Conservation (phyloP, 2,797 vertebrate genomes). For the Bryconaethiops microstoma region DNA sequence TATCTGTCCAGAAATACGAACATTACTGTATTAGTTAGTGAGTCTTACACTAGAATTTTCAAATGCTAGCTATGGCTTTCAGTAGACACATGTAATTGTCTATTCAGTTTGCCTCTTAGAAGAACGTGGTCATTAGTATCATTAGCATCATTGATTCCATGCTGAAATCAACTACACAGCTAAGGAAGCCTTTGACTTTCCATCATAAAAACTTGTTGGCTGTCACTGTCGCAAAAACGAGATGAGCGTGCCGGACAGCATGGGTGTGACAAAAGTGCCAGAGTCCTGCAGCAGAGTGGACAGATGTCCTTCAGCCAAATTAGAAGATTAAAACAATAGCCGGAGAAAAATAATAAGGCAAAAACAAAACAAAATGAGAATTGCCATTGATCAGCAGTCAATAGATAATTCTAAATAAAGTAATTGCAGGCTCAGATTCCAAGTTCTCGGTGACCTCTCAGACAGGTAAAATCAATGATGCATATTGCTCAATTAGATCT, state of each 20-base stretch:
- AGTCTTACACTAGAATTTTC: not conserved
- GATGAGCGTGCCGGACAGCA: constrained; percentile 8
- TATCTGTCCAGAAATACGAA: constrained; percentile 77
- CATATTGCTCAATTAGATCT: constrained; percentile 93
- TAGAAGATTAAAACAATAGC: constrained; percentile 92
- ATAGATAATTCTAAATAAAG: constrained; percentile 99
- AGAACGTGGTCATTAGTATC: not conserved
- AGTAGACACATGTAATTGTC: not conserved
- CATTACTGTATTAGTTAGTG: not conserved
- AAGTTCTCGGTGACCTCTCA: constrained; percentile 97
- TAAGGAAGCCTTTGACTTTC: not conserved
- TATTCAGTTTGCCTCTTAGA: not conserved
- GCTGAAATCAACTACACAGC: not conserved
- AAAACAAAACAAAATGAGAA: constrained; percentile 87
- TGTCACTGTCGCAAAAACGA: constrained; percentile 23
- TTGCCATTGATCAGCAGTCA: constrained; percentile 97
- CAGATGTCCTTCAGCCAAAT: constrained; percentile 95
- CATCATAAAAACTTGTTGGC: not conserved
- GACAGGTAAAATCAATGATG: constrained; percentile 97
- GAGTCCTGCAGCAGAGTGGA: constrained; percentile 69
- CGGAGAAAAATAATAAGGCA: constrained; percentile 84
- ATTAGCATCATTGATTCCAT: not conserved
- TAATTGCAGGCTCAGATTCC: constrained; percentile 92
- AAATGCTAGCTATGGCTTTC: too few relatives aligned
- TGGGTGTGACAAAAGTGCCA: constrained; percentile 6